These are phyloP conservation scores for Cygnus olor DNA, from an alignment of 2,797 vertebrate species.

Conservation along the genomic window DNA sequence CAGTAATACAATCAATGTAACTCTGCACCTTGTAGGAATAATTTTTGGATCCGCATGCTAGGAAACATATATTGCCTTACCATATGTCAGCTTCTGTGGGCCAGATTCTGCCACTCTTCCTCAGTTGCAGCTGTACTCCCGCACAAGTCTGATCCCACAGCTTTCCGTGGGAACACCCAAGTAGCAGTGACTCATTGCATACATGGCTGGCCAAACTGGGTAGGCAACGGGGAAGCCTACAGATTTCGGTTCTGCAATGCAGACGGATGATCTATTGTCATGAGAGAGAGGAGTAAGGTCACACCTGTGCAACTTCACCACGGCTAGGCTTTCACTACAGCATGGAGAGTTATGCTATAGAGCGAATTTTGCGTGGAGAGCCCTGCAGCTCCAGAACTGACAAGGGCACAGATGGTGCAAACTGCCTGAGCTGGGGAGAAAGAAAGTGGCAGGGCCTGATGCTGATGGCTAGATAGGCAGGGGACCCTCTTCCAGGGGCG, in stretches of 20 bases:
- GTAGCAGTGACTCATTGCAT: not conserved
- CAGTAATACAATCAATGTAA: slow-evolving; percentile 78
- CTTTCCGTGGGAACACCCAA: not conserved
- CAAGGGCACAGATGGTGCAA: not conserved
- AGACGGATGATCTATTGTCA: not conserved
- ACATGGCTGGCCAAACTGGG: not conserved
- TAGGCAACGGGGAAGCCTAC: not conserved
- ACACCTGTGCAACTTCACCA: not conserved
- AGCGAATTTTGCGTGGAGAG: not conserved
- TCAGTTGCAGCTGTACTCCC: not conserved
- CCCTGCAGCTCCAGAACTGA: not conserved
- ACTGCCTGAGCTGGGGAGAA: not conserved
- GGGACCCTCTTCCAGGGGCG: not conserved
- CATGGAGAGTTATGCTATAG: not conserved
- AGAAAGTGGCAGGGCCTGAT: not conserved
- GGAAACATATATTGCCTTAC: slow-evolving; percentile 9
- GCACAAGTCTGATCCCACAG: not conserved
- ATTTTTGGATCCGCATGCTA: slow-evolving; percentile 32
- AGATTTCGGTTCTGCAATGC: not conserved
- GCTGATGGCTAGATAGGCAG: not conserved
- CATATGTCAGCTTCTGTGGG: not conserved
- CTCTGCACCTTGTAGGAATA: slow-evolving; percentile 70
- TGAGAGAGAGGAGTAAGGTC: not conserved
- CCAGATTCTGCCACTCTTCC: not conserved
- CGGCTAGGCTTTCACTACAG: not conserved